phyloP scores from a whole-genome alignment of 2,797 vertebrate species.

The Poliocrania exsul region DNA sequence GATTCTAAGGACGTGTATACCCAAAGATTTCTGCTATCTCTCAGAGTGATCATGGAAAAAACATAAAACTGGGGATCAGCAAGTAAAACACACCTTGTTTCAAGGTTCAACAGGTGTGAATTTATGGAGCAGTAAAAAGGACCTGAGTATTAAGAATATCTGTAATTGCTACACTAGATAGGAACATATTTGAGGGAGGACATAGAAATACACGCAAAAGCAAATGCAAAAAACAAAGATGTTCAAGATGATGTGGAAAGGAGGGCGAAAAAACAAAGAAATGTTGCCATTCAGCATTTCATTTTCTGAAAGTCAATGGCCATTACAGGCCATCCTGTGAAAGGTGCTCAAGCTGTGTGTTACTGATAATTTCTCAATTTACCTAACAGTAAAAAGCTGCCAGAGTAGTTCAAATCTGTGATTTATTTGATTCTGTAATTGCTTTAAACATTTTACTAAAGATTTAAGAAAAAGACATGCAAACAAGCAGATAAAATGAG shows the following conservation, averaged over 20 bases:
- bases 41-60: not conserved
- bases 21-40: not conserved
- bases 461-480: not conserved
- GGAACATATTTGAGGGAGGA: not conserved
- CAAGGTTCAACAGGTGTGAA: not conserved
- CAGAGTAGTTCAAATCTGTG: not conserved
- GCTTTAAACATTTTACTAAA: not conserved
- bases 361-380: not conserved
- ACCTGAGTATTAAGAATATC: not conserved
- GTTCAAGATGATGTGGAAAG: not conserved
- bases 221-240: not conserved
- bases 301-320: not conserved
- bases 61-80: rapidly evolving
- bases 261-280: not conserved
- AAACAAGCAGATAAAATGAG: not conserved
- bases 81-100: not conserved
- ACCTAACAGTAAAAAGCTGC: not conserved
- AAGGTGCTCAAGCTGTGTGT: not conserved
- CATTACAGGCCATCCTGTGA: not conserved
- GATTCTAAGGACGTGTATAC: not conserved
- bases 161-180: not conserved
- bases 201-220: not conserved
- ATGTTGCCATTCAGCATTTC: not conserved
- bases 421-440: not conserved
- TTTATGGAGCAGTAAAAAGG: not conserved